A percentile compares a stretch with the other conserved stretches of the same genome.
phyloP scores from a whole-genome alignment of 2,113 vertebrate genomes.

The Pangasianodon hypophthalmus region DNA sequence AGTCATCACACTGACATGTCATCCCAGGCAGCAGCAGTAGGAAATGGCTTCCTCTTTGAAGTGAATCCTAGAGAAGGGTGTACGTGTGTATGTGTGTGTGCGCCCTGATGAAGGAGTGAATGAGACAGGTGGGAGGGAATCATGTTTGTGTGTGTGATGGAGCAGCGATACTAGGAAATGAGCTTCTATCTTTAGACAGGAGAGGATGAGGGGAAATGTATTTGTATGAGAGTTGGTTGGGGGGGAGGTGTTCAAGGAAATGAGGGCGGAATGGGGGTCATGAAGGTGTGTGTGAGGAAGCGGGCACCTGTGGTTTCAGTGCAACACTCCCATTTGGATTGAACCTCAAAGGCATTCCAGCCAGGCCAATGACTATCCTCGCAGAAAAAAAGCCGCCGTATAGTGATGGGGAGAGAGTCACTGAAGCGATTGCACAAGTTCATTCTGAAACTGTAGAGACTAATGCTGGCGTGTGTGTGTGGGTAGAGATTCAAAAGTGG shows the following conservation, averaged over 20 bases:
- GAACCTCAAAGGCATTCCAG: conserved; percentile 77
- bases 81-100: conserved; percentile 12
- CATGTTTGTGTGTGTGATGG: not conserved
- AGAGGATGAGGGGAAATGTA: conserved; percentile 43
- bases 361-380: conserved; percentile 39
- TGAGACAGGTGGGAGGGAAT: conserved; percentile 59
- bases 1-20: conserved; percentile 45
- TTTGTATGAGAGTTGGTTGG: conserved; percentile 20
- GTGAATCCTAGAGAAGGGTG: conserved; percentile 14
- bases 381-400: conserved; percentile 57
- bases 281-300: conserved; percentile 48
- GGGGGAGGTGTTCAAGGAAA: conserved; percentile 28
- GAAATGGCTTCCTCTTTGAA: conserved; percentile 46
- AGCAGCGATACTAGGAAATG: conserved; percentile 59
- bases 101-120: conserved; percentile 50
- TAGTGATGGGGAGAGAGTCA: conserved; percentile 2
- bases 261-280: conserved; percentile 47
- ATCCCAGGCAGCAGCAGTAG: conserved; percentile 39
- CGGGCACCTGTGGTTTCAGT: conserved; percentile 69
- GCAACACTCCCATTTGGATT: conserved; percentile 54
- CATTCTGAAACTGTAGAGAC: conserved; percentile 8
- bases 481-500: not conserved
- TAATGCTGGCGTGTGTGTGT: conserved; percentile 10
- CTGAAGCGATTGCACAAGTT: conserved; percentile 13
- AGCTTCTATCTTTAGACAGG: conserved; percentile 68